These are phyloP conservation scores for Cottus gobio DNA, from an alignment of 2,113 vertebrate genomes.

Conservation along the genomic window DNA sequence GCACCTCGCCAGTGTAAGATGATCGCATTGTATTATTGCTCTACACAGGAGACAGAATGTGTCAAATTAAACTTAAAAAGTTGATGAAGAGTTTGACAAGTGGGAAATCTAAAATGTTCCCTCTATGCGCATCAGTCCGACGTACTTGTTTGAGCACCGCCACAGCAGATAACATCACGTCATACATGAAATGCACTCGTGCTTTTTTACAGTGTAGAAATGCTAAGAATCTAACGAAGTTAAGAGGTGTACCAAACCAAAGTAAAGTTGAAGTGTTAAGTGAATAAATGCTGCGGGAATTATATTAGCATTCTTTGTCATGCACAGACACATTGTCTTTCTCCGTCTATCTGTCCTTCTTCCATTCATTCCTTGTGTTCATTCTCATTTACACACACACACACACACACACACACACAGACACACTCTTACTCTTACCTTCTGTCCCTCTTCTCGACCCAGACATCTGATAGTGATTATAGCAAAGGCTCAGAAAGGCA, in stretches of 20 bases:
- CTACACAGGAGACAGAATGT: not conserved
- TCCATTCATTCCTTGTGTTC: constrained; percentile 7
- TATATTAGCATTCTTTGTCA: not conserved
- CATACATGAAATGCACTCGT: not conserved
- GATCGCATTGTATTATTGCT: not conserved
- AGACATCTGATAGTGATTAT: constrained; percentile 88
- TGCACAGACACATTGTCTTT: not conserved
- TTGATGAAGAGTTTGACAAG: not conserved
- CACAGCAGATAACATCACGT: not conserved
- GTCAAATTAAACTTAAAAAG: not conserved
- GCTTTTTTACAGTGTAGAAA: not conserved
- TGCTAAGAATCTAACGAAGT: not conserved
- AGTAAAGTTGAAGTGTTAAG: not conserved
- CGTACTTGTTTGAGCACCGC: not conserved
- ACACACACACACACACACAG: constrained; percentile 12
- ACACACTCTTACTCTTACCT: constrained; percentile 10
- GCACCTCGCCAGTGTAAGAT: not conserved
- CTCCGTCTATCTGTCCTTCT: not conserved
- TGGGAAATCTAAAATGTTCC: not conserved
- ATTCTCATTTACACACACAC: constrained; percentile 8
- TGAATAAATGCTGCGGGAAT: not conserved
- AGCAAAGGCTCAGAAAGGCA: constrained; percentile 59
- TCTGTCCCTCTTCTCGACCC: constrained; percentile 56
- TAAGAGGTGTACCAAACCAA: not conserved
- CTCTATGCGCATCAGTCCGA: not conserved